Evolutionary conservation across 1,140 invertebrate species (phyloP), one percentile per base, ranked within the genome.

Genomic region (Caerostris darwini): DNA sequence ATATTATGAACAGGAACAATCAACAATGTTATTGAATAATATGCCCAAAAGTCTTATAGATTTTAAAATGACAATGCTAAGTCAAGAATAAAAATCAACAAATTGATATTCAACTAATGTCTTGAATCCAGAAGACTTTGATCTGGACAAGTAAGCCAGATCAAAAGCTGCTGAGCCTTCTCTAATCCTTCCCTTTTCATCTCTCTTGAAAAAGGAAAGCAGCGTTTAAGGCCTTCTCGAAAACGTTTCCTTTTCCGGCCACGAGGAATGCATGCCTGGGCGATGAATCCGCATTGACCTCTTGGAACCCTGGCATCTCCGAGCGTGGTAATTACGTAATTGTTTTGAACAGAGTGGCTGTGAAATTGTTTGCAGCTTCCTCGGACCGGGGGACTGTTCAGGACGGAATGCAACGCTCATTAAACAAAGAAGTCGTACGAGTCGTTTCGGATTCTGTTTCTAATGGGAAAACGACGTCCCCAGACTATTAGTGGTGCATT

Each of bases 261-360:
- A 89, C 87, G 14, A 77, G 19, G 61, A 90, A 56, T 81, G 50
- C 69, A 69, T 57, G 67, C 50, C 10, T 56, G 69, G 59, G 81
- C 67, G 54, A 90, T 77, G 89, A 71, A 61, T 89, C 54, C 87
- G 34, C 64, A 56, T 69, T 89, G 87, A 89, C 87, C 87, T 69
- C 50, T 19, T 8, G 19, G 58, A n/a, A n/a, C 59, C 87, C 12
- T 50, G 14, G 34, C n/a, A 81, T 14, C 89, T 81, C 34, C 57
- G n/a, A 81, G 17, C 67, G 54, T 81, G 89, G 89, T 90, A 90
- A 90, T 90, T 90, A 81, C 71, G 57, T 90, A 90, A 90, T 90
- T 77, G 89, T 90, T 90, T 56, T n/a, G 69, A 81, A 59, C 69
- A 90, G 57, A 59, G 19, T 58, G 50, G 19, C 54, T 77, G 89